These are phyloP conservation scores for Capromys pilorides DNA, from an alignment of 2,797 vertebrate genomes.

Conservation along the genomic window DNA sequence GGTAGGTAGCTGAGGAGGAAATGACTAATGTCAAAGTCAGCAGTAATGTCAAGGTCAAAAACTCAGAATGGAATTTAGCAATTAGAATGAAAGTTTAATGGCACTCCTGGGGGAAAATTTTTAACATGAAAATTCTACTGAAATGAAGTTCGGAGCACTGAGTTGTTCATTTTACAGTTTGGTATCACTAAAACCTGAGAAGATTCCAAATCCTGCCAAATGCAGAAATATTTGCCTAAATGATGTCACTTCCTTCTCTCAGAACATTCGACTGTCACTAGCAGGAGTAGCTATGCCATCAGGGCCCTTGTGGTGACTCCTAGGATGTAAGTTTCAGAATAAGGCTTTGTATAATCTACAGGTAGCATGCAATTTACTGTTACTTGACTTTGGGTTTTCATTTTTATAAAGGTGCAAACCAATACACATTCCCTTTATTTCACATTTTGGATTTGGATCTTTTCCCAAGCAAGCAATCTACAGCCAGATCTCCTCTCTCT, in stretches of 20 bases:
- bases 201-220: constrained; percentile 39
- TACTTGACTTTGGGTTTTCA: neutral
- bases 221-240: neutral
- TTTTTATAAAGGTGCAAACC: neutral
- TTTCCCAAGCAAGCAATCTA: neutral
- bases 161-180: neutral
- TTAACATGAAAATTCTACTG: neutral
- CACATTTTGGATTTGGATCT: neutral
- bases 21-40: neutral
- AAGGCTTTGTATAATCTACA: neutral
- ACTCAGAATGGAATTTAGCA: neutral
- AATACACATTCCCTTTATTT: neutral
- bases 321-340: neutral
- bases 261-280: neutral
- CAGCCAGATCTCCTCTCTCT: too few species aligned
- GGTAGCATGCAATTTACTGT: neutral
- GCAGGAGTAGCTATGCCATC: neutral
- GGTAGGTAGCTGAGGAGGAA: too few species aligned
- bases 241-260: neutral
- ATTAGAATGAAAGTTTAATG: neutral
- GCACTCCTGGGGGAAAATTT: neutral
- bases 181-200: neutral
- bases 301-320: neutral
- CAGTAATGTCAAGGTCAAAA: neutral
- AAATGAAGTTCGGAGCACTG: neutral